These are phyloP conservation scores for Megalopta genalis DNA, from an alignment of 1,140 invertebrate genomes.

Conservation along the genomic window DNA sequence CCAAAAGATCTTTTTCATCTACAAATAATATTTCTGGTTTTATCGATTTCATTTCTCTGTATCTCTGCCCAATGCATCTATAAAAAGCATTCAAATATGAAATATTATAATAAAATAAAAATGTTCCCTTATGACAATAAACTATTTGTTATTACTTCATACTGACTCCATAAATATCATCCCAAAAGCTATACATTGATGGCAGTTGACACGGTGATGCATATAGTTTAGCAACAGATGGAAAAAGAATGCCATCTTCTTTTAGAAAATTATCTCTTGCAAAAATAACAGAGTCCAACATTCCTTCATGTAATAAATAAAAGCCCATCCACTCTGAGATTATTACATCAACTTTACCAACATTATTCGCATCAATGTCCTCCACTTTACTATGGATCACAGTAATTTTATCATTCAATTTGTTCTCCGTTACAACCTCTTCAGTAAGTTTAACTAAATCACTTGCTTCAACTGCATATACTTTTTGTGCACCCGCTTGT, in stretches of 20 bases:
- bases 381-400: conserved; percentile 91
- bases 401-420: conserved; percentile 82
- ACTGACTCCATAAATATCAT: conserved; percentile 96
- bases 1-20: conserved; percentile 76
- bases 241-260: conserved; percentile 84
- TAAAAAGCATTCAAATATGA: conserved; percentile 17
- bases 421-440: conserved; percentile 89
- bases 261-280: conserved; percentile 94
- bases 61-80: conserved; percentile 69
- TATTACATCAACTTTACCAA: conserved; percentile 95
- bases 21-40: conserved; percentile 74
- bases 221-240: conserved; percentile 69
- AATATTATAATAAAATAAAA: background rate
- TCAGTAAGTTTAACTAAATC: conserved; percentile 90
- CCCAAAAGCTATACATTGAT: conserved; percentile 90
- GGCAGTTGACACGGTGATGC: conserved; percentile 85
- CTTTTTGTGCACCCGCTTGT: conserved; percentile 93
- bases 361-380: conserved; percentile 85
- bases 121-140: conserved; percentile 86
- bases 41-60: conserved; percentile 64
- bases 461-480: conserved; percentile 96
- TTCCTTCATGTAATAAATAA: conserved; percentile 98
- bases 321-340: conserved; percentile 99
- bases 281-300: conserved; percentile 95
- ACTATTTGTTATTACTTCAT: conserved; percentile 88